These are phyloP conservation scores for Hycleus phaleratus DNA, from an alignment of 1,140 invertebrate genomes.

Conservation along the genomic window DNA sequence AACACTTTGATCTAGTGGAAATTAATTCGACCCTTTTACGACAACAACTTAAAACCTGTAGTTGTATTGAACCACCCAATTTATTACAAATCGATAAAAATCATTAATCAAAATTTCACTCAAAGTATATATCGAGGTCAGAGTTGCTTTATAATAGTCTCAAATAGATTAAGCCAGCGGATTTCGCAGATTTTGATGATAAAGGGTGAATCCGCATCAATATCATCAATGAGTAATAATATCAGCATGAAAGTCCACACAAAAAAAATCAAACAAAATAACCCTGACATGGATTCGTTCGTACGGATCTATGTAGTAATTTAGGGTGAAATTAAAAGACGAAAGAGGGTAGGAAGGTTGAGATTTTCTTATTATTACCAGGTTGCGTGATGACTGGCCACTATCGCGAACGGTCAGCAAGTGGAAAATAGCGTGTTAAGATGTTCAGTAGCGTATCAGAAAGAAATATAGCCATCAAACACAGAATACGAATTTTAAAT, in stretches of 20 bases:
- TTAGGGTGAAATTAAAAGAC: constrained; percentile 2
- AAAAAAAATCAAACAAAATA: constrained; percentile 10
- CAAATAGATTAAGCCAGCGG: no score
- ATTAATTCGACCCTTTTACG: no score
- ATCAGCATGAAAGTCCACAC: not conserved
- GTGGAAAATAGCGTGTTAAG: constrained; percentile 33
- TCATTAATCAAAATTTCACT: constrained; percentile 10
- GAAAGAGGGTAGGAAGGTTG: not conserved
- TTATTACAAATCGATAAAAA: constrained; percentile 6
- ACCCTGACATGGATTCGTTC: constrained; percentile 18
- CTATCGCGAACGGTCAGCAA: constrained; percentile 24
- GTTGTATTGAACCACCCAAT: not conserved
- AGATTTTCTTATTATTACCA: constrained; percentile 21
- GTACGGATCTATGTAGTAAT: constrained; percentile 11
- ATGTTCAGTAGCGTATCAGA: constrained; percentile 23
- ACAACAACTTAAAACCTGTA: not conserved
- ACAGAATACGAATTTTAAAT: no score
- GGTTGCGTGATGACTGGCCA: constrained; percentile 23
- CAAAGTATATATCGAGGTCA: not conserved
- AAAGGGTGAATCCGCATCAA: not conserved
- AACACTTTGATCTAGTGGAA: no score
- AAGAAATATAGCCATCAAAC: not conserved
- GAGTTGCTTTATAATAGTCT: no score
- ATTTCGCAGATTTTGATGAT: no score
- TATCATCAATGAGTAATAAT: constrained; percentile 1